Evolutionary conservation across 2,797 vertebrate species (phyloP).

Genomic region (Onychomys arenicola): DNA sequence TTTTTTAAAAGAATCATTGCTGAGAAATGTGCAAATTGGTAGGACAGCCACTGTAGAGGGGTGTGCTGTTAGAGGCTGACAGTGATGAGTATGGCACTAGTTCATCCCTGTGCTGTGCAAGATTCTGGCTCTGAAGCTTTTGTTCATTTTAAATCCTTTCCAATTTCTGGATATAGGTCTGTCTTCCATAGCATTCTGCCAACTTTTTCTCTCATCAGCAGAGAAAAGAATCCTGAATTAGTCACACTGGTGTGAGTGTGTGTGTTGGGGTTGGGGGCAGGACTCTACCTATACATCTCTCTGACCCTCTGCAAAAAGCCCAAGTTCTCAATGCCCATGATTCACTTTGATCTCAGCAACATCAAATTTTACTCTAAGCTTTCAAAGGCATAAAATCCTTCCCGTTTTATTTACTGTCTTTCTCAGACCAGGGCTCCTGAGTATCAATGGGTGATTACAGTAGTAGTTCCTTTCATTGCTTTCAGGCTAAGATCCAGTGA

Average conservation of each 20-base stretch:
- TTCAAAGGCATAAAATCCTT: not conserved
- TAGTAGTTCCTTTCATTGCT: constrained; percentile 53
- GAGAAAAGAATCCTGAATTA: not conserved
- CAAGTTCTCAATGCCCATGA: constrained; percentile 2
- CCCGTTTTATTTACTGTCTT: constrained; percentile 45
- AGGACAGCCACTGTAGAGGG: not conserved
- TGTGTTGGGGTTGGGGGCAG: not conserved
- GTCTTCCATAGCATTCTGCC: not conserved
- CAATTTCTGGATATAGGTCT: not conserved
- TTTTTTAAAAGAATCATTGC: not conserved
- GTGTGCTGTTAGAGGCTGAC: not conserved
- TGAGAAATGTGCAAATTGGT: not conserved
- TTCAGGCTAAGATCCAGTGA: constrained; percentile 29
- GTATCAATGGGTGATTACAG: not conserved
- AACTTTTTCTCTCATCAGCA: not conserved
- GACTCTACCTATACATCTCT: not conserved
- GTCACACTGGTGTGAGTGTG: not conserved
- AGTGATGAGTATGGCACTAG: not conserved
- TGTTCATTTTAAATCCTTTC: not conserved
- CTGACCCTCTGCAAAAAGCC: not conserved
- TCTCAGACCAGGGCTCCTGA: not conserved
- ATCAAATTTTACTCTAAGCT: constrained; percentile 20
- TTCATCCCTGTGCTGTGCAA: not conserved
- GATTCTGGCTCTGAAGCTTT: not conserved
- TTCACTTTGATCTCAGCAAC: constrained; percentile 56